phyloP scores from a whole-genome alignment of 2,888 invertebrate species.

The Caenorhabditis panamensis region DNA sequence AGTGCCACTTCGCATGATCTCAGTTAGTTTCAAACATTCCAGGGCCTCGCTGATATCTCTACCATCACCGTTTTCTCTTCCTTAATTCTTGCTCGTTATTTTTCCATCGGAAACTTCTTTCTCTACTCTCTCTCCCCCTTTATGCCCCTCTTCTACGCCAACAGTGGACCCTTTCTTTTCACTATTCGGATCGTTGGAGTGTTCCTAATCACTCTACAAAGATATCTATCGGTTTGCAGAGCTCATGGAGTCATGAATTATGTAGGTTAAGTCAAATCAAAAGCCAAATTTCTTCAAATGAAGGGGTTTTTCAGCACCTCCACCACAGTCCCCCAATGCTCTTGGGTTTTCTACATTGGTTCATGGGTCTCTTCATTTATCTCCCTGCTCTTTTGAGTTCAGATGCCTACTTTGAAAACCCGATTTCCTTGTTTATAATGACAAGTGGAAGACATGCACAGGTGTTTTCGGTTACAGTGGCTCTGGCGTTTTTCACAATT shows the following conservation, averaged over 20 bases:
- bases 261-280: too few species aligned
- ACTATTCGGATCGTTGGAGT: conserved; percentile 21
- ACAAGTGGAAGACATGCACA: conserved; percentile 20
- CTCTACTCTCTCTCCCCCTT: conserved; percentile 13
- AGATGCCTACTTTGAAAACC: conserved; percentile 34
- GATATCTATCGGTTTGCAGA: conserved; percentile 31
- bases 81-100: conserved; percentile 27
- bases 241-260: conserved; percentile 2
- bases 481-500: conserved; percentile 20
- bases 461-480: conserved; percentile 32
- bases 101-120: conserved; percentile 22
- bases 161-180: conserved; percentile 36
- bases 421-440: conserved; percentile 21
- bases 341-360: conserved; percentile 22
- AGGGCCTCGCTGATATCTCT: conserved; percentile 37
- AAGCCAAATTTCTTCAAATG: neutral
- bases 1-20: too few species aligned
- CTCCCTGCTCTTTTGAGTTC: conserved; percentile 16
- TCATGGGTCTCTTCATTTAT: conserved; percentile 19
- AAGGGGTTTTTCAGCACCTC: conserved; percentile 28
- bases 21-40: neutral
- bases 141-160: conserved; percentile 23
- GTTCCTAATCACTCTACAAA: conserved; percentile 26
- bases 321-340: conserved; percentile 21
- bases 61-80: conserved; percentile 8